phyloP scores from a whole-genome alignment of 2,113 vertebrate genomes.

The Salvelinus alpinus region DNA sequence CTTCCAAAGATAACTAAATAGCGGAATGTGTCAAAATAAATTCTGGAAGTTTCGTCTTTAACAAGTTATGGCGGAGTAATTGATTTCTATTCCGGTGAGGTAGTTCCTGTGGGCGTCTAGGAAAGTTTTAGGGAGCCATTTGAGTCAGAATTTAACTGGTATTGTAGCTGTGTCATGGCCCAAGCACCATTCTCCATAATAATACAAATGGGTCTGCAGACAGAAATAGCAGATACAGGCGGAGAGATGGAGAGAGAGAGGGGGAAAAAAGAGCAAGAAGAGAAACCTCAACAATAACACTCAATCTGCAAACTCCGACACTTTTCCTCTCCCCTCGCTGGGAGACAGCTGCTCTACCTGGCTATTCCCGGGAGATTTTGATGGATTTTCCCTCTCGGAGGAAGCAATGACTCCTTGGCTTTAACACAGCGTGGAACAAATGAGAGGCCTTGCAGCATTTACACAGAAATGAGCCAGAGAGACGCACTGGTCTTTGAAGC shows the following conservation, averaged over 20 bases:
- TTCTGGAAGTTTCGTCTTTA: conserved; percentile 21
- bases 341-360: conserved; percentile 68
- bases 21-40: conserved; percentile 9
- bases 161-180: conserved; percentile 48
- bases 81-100: conserved; percentile 37
- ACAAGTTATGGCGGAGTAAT: conserved; percentile 20
- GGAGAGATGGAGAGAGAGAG: conserved; percentile 36
- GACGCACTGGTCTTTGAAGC: conserved; percentile 52
- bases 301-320: conserved; percentile 68
- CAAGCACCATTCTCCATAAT: conserved; percentile 44
- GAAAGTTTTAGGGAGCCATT: conserved; percentile 28
- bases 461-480: conserved; percentile 66
- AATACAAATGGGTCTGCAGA: conserved; percentile 46
- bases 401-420: conserved; percentile 64
- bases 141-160: conserved; percentile 47
- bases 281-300: conserved; percentile 68
- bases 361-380: conserved; percentile 70
- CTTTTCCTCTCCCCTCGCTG: conserved; percentile 53
- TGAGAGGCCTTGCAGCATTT: conserved; percentile 59
- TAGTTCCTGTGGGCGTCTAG: conserved; percentile 4
- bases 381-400: conserved; percentile 72
- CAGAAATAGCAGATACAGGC: conserved; percentile 48
- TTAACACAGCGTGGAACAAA: conserved; percentile 60
- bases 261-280: conserved; percentile 37
- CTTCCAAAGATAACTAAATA: background rate